Evolutionary conservation across 2,888 invertebrate species (phyloP).

Genomic region (Eupithecia insigniata): DNA sequence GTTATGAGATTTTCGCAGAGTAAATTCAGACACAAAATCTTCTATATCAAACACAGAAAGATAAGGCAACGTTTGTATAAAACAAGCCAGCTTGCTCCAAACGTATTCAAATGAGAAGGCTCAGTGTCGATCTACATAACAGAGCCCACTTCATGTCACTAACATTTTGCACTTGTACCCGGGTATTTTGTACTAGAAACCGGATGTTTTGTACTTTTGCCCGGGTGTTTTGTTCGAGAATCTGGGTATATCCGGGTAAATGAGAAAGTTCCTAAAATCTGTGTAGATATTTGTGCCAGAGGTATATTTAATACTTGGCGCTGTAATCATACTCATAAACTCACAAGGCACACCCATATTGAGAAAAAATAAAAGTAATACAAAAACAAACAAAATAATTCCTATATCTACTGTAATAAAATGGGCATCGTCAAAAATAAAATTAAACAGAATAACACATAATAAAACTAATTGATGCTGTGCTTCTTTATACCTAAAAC

Average conservation of each 20-base stretch:
- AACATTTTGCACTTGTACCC: slow-evolving; percentile 3
- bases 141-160: slow-evolving; percentile 26
- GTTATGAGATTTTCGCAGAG: background rate
- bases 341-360: too few relatives aligned
- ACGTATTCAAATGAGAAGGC: slow-evolving; percentile 23
- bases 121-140: slow-evolving; percentile 18
- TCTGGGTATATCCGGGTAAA: background rate
- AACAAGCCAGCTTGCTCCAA: background rate
- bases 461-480: background rate
- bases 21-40: background rate
- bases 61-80: background rate
- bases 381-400: too few relatives aligned
- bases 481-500: background rate
- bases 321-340: too few relatives aligned
- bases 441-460: too few relatives aligned
- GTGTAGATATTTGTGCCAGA: background rate
- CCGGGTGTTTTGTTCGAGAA: background rate
- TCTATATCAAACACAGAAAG: background rate
- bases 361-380: too few relatives aligned
- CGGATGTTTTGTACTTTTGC: background rate
- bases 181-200: background rate
- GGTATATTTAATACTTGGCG: background rate
- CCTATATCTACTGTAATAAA: too few relatives aligned
- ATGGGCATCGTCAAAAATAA: too few relatives aligned
- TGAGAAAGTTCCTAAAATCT: background rate